These are phyloP conservation scores for Capromys pilorides DNA, from an alignment of 2,797 vertebrate genomes.

Conservation along the genomic window DNA sequence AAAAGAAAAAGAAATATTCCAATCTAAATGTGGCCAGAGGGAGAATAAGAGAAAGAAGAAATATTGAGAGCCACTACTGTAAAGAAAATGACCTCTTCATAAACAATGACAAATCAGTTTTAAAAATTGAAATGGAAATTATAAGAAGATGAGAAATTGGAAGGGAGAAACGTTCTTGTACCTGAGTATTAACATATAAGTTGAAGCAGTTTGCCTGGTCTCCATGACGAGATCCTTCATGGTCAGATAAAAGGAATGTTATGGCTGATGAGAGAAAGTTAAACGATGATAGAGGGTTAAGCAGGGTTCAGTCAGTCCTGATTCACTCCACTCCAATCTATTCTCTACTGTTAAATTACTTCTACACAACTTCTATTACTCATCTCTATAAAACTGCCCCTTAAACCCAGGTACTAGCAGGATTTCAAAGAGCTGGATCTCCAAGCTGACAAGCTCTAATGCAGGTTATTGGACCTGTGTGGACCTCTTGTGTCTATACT, in stretches of 20 bases:
- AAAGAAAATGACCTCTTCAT: too few species aligned
- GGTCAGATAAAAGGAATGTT: not conserved
- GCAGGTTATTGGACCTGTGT: not conserved
- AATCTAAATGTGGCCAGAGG: not conserved
- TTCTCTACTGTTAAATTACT: not conserved
- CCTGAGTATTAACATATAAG: not conserved
- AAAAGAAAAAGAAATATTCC: not conserved
- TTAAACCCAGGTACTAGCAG: not conserved
- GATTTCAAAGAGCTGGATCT: not conserved
- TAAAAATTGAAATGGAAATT: too few species aligned
- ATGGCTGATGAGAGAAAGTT: not conserved
- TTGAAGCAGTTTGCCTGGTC: not conserved
- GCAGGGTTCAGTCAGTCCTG: not conserved
- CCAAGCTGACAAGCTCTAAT: not conserved
- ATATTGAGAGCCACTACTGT: too few species aligned
- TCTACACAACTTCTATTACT: not conserved
- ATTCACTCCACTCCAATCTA: not conserved
- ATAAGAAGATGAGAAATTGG: too few species aligned
- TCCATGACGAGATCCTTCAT: not conserved
- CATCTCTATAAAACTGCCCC: not conserved
- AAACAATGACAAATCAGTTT: too few species aligned
- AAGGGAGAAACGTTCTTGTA: too few species aligned
- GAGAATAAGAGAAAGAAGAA: too few species aligned
- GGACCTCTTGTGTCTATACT: not conserved
- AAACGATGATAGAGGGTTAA: not conserved